These are phyloP conservation scores for Amphiprion ocellaris DNA, from an alignment of 2,113 vertebrate species.

Conservation along the genomic window DNA sequence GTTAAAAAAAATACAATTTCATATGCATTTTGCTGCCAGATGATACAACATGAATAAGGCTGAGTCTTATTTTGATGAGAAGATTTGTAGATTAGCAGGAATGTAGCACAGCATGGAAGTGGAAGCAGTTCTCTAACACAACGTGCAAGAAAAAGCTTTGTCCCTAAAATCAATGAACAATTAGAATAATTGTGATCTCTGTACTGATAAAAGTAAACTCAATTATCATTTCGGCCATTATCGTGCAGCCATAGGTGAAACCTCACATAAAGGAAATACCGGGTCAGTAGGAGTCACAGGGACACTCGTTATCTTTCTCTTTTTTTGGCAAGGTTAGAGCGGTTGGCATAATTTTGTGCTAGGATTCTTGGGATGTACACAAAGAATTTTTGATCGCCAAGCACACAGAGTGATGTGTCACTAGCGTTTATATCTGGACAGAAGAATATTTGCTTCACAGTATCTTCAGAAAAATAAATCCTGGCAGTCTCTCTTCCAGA, in stretches of 20 bases:
- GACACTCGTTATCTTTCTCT: conserved; percentile 18
- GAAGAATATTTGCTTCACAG: conserved; percentile 65
- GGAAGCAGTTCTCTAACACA: no score
- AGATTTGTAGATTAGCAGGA: no score
- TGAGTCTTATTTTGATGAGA: no score
- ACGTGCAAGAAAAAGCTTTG: no score
- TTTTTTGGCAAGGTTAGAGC: conserved; percentile 35
- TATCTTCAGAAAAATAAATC: conserved; percentile 72
- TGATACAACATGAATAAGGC: no score
- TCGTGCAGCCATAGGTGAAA: not conserved
- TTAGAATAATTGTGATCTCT: no score
- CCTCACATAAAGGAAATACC: conserved; percentile 33
- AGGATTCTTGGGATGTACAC: conserved; percentile 63
- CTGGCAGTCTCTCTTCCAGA: conserved; percentile 59
- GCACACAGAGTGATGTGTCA: conserved; percentile 54
- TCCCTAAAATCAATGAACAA: no score
- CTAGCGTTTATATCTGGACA: conserved; percentile 69
- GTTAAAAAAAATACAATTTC: no score
- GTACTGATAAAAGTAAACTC: no score
- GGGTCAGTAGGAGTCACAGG: conserved; percentile 19
- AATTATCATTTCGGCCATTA: no score
- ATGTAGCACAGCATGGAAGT: no score
- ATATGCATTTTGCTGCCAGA: no score
- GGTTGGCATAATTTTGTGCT: conserved; percentile 35
- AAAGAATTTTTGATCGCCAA: conserved; percentile 67